Evolutionary conservation across 2,113 vertebrate genomes (phyloP), one percentile per base, ranked within the genome.

Genomic region (Phalacrocorax aristotelis): DNA sequence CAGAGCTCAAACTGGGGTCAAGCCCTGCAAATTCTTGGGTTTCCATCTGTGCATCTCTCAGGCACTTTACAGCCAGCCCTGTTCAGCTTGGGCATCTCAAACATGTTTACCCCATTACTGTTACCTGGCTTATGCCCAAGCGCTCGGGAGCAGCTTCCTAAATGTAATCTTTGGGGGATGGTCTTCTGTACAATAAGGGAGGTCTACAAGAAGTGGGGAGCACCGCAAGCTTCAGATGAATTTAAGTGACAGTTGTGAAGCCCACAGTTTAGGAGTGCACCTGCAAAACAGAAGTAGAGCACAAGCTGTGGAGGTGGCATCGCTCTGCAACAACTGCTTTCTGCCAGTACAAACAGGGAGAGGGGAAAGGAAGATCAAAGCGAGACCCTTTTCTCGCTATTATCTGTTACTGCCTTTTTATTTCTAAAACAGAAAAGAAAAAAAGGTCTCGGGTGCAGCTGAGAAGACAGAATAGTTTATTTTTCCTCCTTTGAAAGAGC

Each of bases 361-460:
- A 26, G 5, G 14, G 34, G n/a, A 78, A 75, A 55, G 12, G 21
- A n/a, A 52, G 30, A 83, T 66, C 38, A 40, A 55, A 92, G 64
- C 5, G 0, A 70, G 32, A 57, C 12, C 16, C n/a, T 30, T 29
- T 49, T 49, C 48, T 34, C 4, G 0, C 30, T 55, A 26, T 52
- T 42, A 0, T 40, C 21, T 14, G 18, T 10, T 44, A 29, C 30
- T 1, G 1, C 27, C 16, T 58, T 66, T 66, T 26, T 79, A 44
- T 19, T 83, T 68, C 62, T 71, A 5, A 46, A 68, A 20, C 15
- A n/a, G 26, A 18, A 7, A 54, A 60, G 26, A 52, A 60, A 64
- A 64, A 38, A 30, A 68, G 21, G 36, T 11, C 51, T 70, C 8
- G 1, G 1, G 40, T 42, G 36, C 40, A 69, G 64, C 49, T 55